Percentiles rank a stretch among this genome's conserved stretches.
Evolutionary conservation across 2,113 vertebrate species (phyloP).

Genomic region (Pseudorhombus dupliciocellatus): DNA sequence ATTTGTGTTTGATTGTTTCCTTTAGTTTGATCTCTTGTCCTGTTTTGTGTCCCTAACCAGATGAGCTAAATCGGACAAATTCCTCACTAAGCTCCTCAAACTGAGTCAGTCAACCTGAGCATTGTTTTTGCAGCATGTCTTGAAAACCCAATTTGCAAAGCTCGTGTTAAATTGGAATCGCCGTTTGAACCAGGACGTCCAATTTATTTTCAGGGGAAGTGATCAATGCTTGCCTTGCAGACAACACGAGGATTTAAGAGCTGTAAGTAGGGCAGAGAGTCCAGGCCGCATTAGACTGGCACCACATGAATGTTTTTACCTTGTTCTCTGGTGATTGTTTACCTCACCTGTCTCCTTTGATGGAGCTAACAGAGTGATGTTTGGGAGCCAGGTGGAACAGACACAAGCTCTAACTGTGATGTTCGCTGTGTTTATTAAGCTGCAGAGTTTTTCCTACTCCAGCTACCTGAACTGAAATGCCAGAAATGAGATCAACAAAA

Average conservation of each 20-base stretch:
- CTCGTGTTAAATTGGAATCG: slow-evolving; percentile 25
- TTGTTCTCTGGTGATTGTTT: slow-evolving; percentile 38
- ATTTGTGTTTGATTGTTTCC: slow-evolving; percentile 14
- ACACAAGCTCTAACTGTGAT: slow-evolving; percentile 5
- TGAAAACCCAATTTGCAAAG: slow-evolving; percentile 38
- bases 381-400: slow-evolving; percentile 16
- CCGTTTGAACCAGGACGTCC: slow-evolving; percentile 21
- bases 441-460: no score
- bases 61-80: slow-evolving; percentile 12
- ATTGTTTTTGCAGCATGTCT: slow-evolving; percentile 13
- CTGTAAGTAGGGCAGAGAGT: slow-evolving; percentile 34
- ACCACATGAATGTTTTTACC: slow-evolving; percentile 22
- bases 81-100: slow-evolving; percentile 28
- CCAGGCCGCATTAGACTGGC: slow-evolving; percentile 16
- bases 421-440: slow-evolving; percentile 1
- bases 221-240: slow-evolving; percentile 48
- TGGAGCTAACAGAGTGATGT: slow-evolving; percentile 24
- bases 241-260: slow-evolving; percentile 29
- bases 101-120: slow-evolving; percentile 19
- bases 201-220: slow-evolving; percentile 37
- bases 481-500: no score
- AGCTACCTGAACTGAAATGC: no score
- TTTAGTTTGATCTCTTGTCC: slow-evolving; percentile 5
- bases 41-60: not conserved
- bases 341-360: slow-evolving; percentile 40